These are phyloP conservation scores for Trichogramma pretiosum DNA, from an alignment of 1,140 invertebrate genomes.

Conservation along the genomic window DNA sequence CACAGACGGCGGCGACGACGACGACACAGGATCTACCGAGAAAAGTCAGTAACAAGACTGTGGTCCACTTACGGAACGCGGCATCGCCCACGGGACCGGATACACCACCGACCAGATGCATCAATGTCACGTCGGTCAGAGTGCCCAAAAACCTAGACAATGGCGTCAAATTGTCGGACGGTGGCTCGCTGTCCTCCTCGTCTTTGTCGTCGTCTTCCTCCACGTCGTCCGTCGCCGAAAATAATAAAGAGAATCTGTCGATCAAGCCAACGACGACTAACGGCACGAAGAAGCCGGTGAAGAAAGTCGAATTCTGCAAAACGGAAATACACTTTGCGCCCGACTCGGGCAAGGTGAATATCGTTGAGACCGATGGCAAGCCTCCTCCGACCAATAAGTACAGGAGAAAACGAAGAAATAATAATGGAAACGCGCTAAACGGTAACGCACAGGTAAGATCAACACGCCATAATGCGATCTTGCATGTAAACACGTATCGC, in stretches of 20 bases:
- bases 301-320: conserved; percentile 76
- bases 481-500: not conserved
- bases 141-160: conserved; percentile 3
- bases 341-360: conserved; percentile 73
- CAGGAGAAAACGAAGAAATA: conserved; percentile 48
- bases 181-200: not conserved
- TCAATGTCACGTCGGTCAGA: conserved; percentile 13
- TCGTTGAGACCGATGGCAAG: conserved; percentile 78
- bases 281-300: conserved; percentile 28
- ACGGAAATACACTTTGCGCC: conserved; percentile 77
- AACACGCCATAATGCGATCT: not conserved
- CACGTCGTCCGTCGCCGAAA: conserved; percentile 1
- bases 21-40: not conserved
- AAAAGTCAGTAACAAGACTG: conserved; percentile 21
- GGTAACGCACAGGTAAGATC: not conserved
- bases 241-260: conserved; percentile 8
- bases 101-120: conserved; percentile 21
- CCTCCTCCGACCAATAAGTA: conserved; percentile 73
- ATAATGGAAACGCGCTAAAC: conserved; percentile 34
- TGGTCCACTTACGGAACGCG: conserved; percentile 24
- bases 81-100: conserved; percentile 31
- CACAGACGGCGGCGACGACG: not conserved
- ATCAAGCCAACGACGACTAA: not conserved
- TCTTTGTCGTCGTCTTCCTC: not conserved
- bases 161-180: too few species aligned